These are phyloP conservation scores for Netelia virgata DNA, from an alignment of 2,888 invertebrate genomes.

Conservation along the genomic window DNA sequence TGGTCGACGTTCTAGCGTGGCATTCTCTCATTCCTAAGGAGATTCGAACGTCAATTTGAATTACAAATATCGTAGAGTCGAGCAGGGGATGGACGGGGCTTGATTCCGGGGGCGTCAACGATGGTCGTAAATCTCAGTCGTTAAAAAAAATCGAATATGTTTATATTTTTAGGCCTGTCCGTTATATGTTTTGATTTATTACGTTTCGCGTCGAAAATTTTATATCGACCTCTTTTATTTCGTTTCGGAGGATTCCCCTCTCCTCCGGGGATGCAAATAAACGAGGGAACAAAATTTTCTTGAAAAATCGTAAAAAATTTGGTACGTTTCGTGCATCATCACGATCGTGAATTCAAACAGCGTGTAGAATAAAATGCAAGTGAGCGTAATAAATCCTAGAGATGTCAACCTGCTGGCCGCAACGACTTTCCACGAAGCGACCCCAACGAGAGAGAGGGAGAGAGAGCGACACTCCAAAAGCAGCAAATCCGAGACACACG, in stretches of 20 bases:
- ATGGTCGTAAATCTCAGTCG: not conserved
- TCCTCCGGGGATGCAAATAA: not conserved
- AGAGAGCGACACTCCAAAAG: conserved; percentile 21
- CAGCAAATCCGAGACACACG: conserved; percentile 54
- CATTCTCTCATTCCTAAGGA: conserved; percentile 12
- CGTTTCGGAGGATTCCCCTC: not conserved
- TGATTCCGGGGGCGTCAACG: not conserved
- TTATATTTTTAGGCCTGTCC: conserved; percentile 6
- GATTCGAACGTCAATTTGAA: conserved; percentile 2
- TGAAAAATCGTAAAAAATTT: not conserved
- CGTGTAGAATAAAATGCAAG: not conserved
- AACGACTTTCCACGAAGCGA: conserved; percentile 2
- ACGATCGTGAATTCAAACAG: conserved; percentile 1
- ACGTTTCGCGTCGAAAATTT: not conserved
- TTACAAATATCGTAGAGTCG: not conserved
- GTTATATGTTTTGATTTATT: conserved; percentile 9
- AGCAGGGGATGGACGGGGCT: not conserved
- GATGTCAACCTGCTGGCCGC: not conserved
- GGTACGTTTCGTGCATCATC: not conserved
- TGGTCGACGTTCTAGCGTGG: not conserved
- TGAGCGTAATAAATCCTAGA: not conserved
- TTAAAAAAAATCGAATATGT: not conserved
- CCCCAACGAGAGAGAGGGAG: conserved; percentile 11
- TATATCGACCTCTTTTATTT: not conserved
- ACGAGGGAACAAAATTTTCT: not conserved